Evolutionary conservation across 2,113 vertebrate species (phyloP), one percentile per base, ranked within the genome.

Genomic region (Actenoides lindsayi): DNA sequence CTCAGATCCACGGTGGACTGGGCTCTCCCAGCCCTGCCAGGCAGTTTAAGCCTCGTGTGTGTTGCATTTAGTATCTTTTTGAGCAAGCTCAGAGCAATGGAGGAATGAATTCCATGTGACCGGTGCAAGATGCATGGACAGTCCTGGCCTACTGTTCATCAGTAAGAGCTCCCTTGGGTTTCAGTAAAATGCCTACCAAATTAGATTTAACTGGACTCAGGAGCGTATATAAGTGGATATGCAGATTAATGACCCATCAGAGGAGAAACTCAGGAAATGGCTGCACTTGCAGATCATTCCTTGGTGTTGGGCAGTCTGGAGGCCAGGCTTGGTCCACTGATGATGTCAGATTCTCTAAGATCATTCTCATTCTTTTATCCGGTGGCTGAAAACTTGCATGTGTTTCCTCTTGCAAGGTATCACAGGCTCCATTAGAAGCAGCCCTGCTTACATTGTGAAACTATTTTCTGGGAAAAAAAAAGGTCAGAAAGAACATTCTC

Each of bases 31-130:
- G 46, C 16, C 33, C 24, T 27, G 9, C 23, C 0, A 1, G 48
- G 60, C 27, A 12, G 28, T 18, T 37, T 33, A 51, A 63, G 23
- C 30, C 15, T 53, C 0, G 0, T 37, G 39, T 0, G 1, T 44
- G 33, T 17, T 48, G 35, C 8, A 5, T 16, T 62, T 24, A 2
- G 5, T 44, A 21, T n/a, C 42, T 56, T 83, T 83, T 27, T 20
- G 20, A 62, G 51, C 0, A 2, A 76, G 35, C 28, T 44, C 28
- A 67, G 27, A 71, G 27, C 17, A 20, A 65, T 0, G 1, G 6
- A 13, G 18, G 65, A 30, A 53, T 31, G 27, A 83, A 54, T 42
- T 89, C 53, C 59, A 44, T 50, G 44, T 7, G 28, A 14, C 12
- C n/a, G 53, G 33, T 6, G 23, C 53, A 28, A 68, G 65, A 31